Conservation (phyloP, 2,113 vertebrate species). For the Lipotes vexillifer region DNA sequence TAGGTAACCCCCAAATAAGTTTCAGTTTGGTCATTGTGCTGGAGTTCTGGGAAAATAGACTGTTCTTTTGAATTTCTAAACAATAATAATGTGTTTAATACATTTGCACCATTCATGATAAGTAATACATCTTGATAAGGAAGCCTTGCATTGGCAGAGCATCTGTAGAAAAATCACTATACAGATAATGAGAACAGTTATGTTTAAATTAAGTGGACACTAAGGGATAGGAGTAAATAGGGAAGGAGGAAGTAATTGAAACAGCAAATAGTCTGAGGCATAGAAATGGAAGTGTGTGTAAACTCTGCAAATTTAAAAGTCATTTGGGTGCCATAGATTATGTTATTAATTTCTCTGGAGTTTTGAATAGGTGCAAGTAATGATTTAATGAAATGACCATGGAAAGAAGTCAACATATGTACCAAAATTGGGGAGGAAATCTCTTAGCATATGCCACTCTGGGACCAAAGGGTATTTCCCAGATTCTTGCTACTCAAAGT, state of each 20-base stretch:
- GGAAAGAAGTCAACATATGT: not conserved
- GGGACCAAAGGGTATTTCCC: not conserved
- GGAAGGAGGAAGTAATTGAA: not conserved
- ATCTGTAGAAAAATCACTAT: not conserved
- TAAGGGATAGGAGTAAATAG: not conserved
- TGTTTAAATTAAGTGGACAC: slow-evolving; percentile 41
- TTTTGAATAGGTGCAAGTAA: not conserved
- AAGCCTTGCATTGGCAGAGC: not conserved
- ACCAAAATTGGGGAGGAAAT: not conserved
- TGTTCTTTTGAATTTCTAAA: slow-evolving; percentile 70
- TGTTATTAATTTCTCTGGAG: slow-evolving; percentile 25
- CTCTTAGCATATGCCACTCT: not conserved
- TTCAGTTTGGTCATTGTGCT: slow-evolving; percentile 58
- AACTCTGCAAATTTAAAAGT: slow-evolving; percentile 18
- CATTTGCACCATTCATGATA: slow-evolving; percentile 48
- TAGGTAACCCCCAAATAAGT: slow-evolving; percentile 38
- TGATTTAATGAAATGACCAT: not conserved
- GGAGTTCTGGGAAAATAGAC: slow-evolving; percentile 60
- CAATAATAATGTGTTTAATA: slow-evolving; percentile 60
- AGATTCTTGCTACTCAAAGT: not conserved
- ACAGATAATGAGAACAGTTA: not conserved
- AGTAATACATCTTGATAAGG: slow-evolving; percentile 59
- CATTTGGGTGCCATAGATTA: not conserved
- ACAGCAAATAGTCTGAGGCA: not conserved
- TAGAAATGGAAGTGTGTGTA: not conserved